Base-by-base conservation (phyloP, 1,140 invertebrate genomes). In the Drosophila willistoni region DNA sequence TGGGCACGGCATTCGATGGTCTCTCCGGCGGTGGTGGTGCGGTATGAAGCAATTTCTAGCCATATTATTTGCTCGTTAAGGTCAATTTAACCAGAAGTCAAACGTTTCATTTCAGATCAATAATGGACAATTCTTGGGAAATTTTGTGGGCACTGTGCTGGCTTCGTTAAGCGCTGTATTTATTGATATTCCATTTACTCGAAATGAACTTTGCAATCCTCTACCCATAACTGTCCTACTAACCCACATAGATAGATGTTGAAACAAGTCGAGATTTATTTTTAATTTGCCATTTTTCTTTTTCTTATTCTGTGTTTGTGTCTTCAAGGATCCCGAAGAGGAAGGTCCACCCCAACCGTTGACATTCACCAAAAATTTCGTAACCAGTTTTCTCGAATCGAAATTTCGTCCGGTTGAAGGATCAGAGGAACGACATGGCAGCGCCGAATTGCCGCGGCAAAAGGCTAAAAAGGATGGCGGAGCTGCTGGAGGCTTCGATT, bases 11-110 rank as follows among this genome's bases (percentile, higher is more conserved):
- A 3, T 83, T 94, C 34, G 92, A 93, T 74, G 93, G 93, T 7
- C 73, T 93, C 2, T 93, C 93, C 0, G 93, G 93, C 19, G 93
- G 93, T 7, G 93, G 93, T 42, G 93, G 93, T 73, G 93, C 93
- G 68, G 93, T 94, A 92, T n/a, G 79, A 64, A 3, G 0, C 17
- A 17, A 76, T 5, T 25, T 2, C 25, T 5, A 68, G 41, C 25
- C 17, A 25, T 6, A n/a, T 19, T 41, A 63, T 19, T 22, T 7
- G 19, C 13, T 12, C 13, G 2, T 36, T 10, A n/a, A 29, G 7
- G 29, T 6, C 9, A 10, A 19, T 44, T 19, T 29, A 0, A 34
- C 7, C 7, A 36, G 41, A 12, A 57, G 60, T 64, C 33, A 51
- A 66, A 1, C 1, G 2, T 55, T 13, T 3, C 2, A 12, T 64